Base-by-base conservation (phyloP, 2,888 invertebrate species). In the Epinotia bilunana region DNA sequence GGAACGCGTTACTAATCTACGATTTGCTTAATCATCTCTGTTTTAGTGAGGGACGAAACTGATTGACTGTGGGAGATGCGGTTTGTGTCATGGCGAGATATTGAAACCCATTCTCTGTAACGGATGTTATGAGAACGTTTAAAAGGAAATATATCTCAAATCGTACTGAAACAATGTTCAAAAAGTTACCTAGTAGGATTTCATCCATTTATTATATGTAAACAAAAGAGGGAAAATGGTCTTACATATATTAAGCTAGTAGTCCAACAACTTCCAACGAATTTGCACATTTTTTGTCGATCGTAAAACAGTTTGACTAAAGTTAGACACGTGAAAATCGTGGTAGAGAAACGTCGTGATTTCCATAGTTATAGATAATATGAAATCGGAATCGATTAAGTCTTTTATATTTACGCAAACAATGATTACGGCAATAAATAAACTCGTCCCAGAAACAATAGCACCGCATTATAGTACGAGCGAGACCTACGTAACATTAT, bases 1-100 rank as follows among this genome's bases (percentile, higher is more conserved):
- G 81, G 85, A 87, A 86, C 87, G 86, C 87, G 83, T 83, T 82
- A 80, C 84, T 79, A 87, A 87, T 77, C 74, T 70, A 71, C 76
- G 53, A 76, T 87, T 84, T 81, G 83, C 83, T 84, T 77, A 79
- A 78, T 79, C 83, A 82, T 81, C 76, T 77, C 78, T 78, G 80
- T 80, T 81, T 82, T 78, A 79, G 77, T 80, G 79, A 79, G 77
- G 79, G 79, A 77, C 79, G 78, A 74, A 63, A 53, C 70, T 74
- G 70, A 73, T 84, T 81, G 81, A 81, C 33, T 46, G 70, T 70
- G 69, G 49, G 63, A 55, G 58, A 39, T 58, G 57, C 58, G 64
- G 65, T 33, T 64, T 60, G 53, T 65, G 16, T 65, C 57, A 73
- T 39, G 72, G 46, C 60, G 49, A 58, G 65, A 67, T 60, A 18